A percentile compares a stretch with the other conserved stretches of the same genome.
Conservation (phyloP, 2,113 vertebrate genomes). For the Rallus limicola region DNA sequence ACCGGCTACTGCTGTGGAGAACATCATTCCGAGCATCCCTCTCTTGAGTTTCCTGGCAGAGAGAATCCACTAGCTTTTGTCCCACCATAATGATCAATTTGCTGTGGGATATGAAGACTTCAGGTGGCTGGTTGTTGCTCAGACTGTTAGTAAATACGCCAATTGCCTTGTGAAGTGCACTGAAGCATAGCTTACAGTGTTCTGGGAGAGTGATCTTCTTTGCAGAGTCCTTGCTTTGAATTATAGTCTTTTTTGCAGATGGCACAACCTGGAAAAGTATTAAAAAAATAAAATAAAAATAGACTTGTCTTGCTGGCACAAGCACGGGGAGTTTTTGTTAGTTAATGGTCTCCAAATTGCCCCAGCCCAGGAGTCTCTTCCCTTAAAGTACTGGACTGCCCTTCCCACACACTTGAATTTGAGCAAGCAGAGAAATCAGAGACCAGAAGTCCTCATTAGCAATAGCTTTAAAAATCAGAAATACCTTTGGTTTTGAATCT, state of each 20-base stretch:
- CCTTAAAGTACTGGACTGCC: background rate
- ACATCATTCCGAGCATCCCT: constrained; percentile 71
- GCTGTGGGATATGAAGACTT: constrained; percentile 89
- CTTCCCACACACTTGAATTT: background rate
- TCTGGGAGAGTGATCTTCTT: constrained; percentile 71
- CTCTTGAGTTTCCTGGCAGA: constrained; percentile 84
- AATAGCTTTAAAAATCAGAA: background rate
- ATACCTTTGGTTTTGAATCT: constrained; percentile 36
- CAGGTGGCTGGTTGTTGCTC: constrained; percentile 78
- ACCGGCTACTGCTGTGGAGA: constrained; percentile 83
- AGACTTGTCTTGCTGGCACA: background rate
- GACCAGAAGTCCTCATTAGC: background rate
- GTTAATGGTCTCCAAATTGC: background rate
- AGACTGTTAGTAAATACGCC: constrained; percentile 77
- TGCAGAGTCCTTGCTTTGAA: background rate
- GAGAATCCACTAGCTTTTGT: constrained; percentile 88
- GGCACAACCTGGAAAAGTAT: constrained; percentile 26
- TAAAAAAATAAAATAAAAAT: too few species aligned
- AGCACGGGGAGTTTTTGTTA: background rate
- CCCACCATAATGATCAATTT: constrained; percentile 94
- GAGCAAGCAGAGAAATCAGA: background rate
- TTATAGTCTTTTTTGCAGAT: background rate
- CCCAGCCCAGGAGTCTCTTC: background rate
- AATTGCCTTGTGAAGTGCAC: constrained; percentile 89
- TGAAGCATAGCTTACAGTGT: constrained; percentile 88